These are phyloP conservation scores for Microctenopoma stevenorrisi DNA, from an alignment of 2,797 vertebrate genomes.

Conservation along the genomic window DNA sequence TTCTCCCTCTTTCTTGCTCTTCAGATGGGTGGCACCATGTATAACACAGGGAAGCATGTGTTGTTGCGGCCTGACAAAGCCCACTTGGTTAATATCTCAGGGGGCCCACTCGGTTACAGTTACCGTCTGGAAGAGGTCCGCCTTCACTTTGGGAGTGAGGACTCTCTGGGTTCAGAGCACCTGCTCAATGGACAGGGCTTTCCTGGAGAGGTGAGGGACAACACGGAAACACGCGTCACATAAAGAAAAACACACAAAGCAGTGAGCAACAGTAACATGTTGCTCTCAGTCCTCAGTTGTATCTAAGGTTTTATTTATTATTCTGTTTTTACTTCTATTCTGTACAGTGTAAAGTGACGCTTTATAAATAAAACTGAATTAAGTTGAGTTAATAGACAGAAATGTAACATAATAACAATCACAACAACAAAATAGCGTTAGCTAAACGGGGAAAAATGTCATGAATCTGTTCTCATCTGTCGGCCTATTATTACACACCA, in stretches of 20 bases:
- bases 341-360: too few species aligned
- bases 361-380: too few species aligned
- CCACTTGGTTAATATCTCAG: slow-evolving; percentile 94
- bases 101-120: slow-evolving; percentile 94
- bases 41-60: slow-evolving; percentile 95
- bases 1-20: background rate
- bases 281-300: too few species aligned
- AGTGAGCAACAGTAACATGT: too few species aligned
- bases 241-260: background rate
- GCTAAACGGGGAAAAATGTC: too few species aligned
- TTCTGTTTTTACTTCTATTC: too few species aligned
- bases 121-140: slow-evolving; percentile 94
- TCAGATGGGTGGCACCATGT: slow-evolving; percentile 95
- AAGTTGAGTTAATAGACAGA: too few species aligned
- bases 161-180: slow-evolving; percentile 93
- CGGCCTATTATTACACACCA: too few species aligned
- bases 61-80: slow-evolving; percentile 93
- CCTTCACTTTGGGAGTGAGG: slow-evolving; percentile 94
- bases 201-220: slow-evolving; percentile 91
- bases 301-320: too few species aligned
- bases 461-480: too few species aligned
- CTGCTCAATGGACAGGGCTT: slow-evolving; percentile 95
- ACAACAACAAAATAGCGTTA: too few species aligned
- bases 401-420: too few species aligned
- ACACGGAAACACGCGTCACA: background rate